A percentile compares a stretch with the other conserved stretches of the same genome.
Conservation (phyloP, 2,113 vertebrate species). For the Silurus glanis region DNA sequence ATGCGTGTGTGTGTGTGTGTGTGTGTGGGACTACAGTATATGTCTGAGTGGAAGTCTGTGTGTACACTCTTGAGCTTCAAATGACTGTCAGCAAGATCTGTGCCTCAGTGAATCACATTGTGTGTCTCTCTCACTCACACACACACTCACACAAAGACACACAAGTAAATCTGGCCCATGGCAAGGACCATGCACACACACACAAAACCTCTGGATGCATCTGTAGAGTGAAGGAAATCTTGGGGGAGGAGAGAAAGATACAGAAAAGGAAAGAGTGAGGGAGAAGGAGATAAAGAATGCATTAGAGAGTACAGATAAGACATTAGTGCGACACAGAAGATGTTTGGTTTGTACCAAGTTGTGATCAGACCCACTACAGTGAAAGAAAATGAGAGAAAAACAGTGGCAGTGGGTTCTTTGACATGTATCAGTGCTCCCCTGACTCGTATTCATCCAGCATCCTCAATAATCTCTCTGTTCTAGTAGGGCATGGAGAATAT, state of each 20-base stretch:
- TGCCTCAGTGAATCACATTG: not conserved
- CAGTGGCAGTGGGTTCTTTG: not conserved
- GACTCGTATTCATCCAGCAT: constrained; percentile 20
- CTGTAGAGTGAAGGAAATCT: not conserved
- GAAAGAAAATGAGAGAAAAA: not conserved
- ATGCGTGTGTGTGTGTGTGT: constrained; percentile 15
- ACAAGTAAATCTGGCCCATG: not conserved
- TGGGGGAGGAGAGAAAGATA: not conserved
- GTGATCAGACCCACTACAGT: not conserved
- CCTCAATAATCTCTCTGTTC: constrained; percentile 25
- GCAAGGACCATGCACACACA: not conserved
- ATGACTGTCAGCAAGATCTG: constrained; percentile 46
- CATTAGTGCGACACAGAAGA: not conserved
- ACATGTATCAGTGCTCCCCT: not conserved
- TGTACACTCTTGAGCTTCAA: constrained; percentile 35
- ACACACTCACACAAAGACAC: not conserved
- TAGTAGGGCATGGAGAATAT: constrained; percentile 21
- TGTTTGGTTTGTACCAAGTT: not conserved
- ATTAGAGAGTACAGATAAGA: not conserved
- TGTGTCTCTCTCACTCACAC: not conserved
- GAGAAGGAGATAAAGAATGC: constrained; percentile 5
- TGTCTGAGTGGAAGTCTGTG: constrained; percentile 8
- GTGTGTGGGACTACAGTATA: constrained; percentile 19
- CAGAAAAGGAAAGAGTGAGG: not conserved
- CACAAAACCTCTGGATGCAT: not conserved